A percentile compares a stretch with the other conserved stretches of the same genome.
Evolutionary conservation across 2,888 invertebrate species (phyloP).

Genomic region (Bombyx huttoni): DNA sequence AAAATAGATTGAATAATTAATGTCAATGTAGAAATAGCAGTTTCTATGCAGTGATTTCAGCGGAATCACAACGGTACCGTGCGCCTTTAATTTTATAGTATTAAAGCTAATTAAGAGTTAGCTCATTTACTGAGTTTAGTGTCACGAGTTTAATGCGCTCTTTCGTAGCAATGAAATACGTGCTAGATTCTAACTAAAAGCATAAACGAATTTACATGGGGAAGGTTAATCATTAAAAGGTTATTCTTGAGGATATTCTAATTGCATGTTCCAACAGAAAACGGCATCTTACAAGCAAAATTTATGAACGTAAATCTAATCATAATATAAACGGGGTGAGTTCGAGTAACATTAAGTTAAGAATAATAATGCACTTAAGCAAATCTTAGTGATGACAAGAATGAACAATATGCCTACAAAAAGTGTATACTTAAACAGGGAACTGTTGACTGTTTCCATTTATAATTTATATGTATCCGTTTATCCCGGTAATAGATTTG

Average conservation of each 20-base stretch:
- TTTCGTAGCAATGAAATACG: slow-evolving; percentile 33
- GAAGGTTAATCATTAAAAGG: slow-evolving; percentile 39
- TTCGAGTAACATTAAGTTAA: not conserved
- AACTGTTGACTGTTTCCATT: not conserved
- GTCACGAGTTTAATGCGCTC: slow-evolving; percentile 44
- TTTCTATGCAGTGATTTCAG: slow-evolving; percentile 22
- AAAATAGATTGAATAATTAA: too few relatives aligned
- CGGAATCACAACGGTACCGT: slow-evolving; percentile 52
- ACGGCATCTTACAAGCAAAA: too few relatives aligned
- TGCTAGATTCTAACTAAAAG: slow-evolving; percentile 37
- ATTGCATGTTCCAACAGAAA: too few relatives aligned
- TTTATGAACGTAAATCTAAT: too few relatives aligned
- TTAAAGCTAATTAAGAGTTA: slow-evolving; percentile 62
- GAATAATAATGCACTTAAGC: not conserved
- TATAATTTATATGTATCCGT: slow-evolving; percentile 2
- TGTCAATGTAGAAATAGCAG: not conserved
- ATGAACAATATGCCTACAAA: not conserved
- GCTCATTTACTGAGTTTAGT: slow-evolving; percentile 43
- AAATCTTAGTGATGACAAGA: not conserved
- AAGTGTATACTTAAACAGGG: not conserved
- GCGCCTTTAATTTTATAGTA: slow-evolving; percentile 62
- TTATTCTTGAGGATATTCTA: too few relatives aligned
- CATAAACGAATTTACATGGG: slow-evolving; percentile 46
- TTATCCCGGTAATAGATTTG: slow-evolving; percentile 19
- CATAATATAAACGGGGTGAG: too few relatives aligned